phyloP scores from a whole-genome alignment of 2,888 invertebrate genomes.

The Zootermopsis nevadensis region DNA sequence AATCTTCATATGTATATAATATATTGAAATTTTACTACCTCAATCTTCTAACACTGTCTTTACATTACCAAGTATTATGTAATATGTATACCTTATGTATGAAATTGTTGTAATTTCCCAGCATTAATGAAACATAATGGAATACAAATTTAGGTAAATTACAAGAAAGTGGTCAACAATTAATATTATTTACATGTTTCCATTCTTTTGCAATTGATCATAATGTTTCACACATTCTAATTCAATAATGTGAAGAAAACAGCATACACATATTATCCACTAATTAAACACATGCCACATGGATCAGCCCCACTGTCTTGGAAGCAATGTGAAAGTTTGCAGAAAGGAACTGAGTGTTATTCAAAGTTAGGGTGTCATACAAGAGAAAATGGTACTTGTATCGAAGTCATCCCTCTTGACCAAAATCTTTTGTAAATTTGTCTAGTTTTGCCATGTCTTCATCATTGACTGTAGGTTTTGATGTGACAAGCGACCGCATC shows the following conservation, averaged over 20 bases:
- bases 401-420: conserved; percentile 88
- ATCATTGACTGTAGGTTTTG: conserved; percentile 98
- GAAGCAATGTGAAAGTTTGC: neutral
- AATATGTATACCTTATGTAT: neutral
- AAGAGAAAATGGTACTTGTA: neutral
- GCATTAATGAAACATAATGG: neutral
- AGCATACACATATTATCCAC: neutral
- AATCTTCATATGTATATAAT: neutral
- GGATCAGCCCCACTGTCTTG: conserved; percentile 16
- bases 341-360: neutral
- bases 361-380: neutral
- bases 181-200: conserved; percentile 9
- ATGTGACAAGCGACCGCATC: conserved; percentile 89
- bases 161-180: neutral
- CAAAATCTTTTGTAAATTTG: conserved; percentile 98
- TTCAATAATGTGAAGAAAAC: neutral
- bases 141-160: neutral
- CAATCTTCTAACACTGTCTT: neutral
- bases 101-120: neutral
- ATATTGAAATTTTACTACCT: neutral
- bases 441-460: conserved; percentile 92
- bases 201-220: neutral
- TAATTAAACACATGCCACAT: conserved; percentile 23
- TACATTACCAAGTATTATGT: neutral
- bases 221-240: neutral